Percentiles rank a stretch among this genome's conserved stretches.
phyloP scores from a whole-genome alignment of 2,888 invertebrate species.

The Leptopilina drosophilae region DNA sequence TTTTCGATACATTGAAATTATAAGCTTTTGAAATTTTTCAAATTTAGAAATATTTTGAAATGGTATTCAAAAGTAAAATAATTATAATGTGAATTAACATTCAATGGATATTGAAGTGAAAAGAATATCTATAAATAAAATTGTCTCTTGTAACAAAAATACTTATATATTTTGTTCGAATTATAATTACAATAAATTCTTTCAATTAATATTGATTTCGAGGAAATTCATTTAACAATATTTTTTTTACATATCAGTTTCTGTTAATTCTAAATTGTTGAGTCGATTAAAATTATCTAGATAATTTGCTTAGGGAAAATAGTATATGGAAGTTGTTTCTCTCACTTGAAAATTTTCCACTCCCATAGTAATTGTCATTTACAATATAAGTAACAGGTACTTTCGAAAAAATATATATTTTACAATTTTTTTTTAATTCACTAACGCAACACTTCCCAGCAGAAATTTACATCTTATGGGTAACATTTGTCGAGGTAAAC shows the following conservation, averaged over 20 bases:
- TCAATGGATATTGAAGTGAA: neutral
- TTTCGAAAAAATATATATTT: neutral
- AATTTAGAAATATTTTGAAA: no score
- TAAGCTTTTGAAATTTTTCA: no score
- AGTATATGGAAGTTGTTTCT: neutral
- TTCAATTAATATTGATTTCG: neutral
- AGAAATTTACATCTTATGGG: neutral
- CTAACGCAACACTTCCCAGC: conserved; percentile 17
- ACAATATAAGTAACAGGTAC: conserved; percentile 11
- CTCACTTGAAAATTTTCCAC: neutral
- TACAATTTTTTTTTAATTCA: neutral
- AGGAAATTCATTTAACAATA: neutral
- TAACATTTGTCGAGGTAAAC: conserved; percentile 8
- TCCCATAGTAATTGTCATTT: neutral
- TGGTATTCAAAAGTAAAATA: no score
- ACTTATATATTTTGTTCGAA: conserved; percentile 13
- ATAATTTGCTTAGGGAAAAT: neutral
- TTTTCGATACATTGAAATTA: no score
- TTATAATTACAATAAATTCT: neutral
- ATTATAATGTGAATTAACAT: no score
- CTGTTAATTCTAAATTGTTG: neutral
- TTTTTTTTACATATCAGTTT: neutral
- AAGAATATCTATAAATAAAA: neutral
- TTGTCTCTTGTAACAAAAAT: conserved; percentile 17
- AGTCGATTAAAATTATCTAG: neutral